Base-by-base conservation (phyloP, 30 jellyfish, hydroid and myxozoan genomes). In the Clytia hemisphaerica region DNA sequence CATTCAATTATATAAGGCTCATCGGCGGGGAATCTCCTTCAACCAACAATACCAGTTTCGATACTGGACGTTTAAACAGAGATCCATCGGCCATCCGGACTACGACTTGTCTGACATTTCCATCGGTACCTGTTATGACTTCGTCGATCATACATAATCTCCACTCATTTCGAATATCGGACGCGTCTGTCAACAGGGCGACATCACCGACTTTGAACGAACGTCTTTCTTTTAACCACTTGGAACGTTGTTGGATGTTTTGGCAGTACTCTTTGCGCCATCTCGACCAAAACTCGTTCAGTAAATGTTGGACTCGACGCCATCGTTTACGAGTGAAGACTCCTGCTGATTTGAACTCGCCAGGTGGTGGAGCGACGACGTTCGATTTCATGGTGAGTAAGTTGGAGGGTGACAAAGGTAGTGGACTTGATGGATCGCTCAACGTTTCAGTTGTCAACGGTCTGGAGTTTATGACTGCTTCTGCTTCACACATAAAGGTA, bases 201-300 rank as follows among this genome's bases (percentile, higher is more conserved):
- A 6, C 32, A 46, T 55, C 70, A 9, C 49, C 70, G 32, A 55
- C 70, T 46, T 55, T 42, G 32, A 55, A 55, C 46, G 28, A 26
- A 46, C 49, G 2, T 3, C 31, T 57, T 57, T 19, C 45, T 25
- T 57, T 9, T 40, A 16, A 37, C 78, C 78, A 66, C 42, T 48
- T 66, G 3, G 5, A 2, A 6, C 78, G 57, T 66, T 66, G 24
- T 30, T 66, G 78, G 40, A 33, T 69, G 19, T 0, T 24, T 28
- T 30, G 78, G 45, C 40, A 44, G 25, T 66, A 66, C 32, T 66
- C 78, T 24, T 37, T 66, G 6, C 14, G 71, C 78, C 78, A 66
- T 66, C 78, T 66, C 19, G 18, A 16, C 78, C 78, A 66, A 24
- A 37, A 66, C 34, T 37, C 71, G 34, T 66, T 37, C 6, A 70